A percentile compares a stretch with the other conserved stretches of the same genome.
These are phyloP conservation scores for Chinchilla lanigera DNA, from an alignment of 2,113 vertebrate species.

Conservation along the genomic window DNA sequence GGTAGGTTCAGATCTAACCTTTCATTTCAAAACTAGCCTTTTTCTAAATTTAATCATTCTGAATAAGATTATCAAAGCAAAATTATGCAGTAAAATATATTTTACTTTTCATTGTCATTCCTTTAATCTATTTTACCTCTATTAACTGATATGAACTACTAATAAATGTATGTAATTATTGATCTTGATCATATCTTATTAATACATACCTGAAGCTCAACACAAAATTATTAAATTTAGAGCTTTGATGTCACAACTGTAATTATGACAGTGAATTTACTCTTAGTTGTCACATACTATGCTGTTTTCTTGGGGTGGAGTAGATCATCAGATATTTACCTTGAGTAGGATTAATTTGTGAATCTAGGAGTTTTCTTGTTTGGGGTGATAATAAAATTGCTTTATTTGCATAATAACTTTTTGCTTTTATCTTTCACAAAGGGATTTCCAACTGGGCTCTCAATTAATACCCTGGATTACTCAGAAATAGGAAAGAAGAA, in stretches of 20 bases:
- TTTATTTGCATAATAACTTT: not conserved
- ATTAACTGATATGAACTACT: not conserved
- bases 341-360: not conserved
- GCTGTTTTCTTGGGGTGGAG: not conserved
- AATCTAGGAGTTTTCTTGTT: not conserved
- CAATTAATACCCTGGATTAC: not conserved
- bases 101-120: not conserved
- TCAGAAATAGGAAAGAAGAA: constrained; percentile 46
- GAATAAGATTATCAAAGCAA: not conserved
- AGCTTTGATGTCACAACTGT: not conserved
- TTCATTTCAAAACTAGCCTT: not conserved
- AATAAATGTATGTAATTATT: not conserved
- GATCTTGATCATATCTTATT: not conserved
- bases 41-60: constrained; percentile 9
- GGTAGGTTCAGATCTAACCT: not conserved
- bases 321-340: not conserved
- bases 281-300: not conserved
- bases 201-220: not conserved
- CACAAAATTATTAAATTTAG: not conserved
- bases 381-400: not conserved
- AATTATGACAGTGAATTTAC: constrained; percentile 11
- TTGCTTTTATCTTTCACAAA: not conserved
- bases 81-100: not conserved
- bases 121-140: not conserved
- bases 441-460: not conserved